These are phyloP conservation scores for Cylloceria caligata DNA, from an alignment of 2,888 invertebrate species.

Conservation along the genomic window DNA sequence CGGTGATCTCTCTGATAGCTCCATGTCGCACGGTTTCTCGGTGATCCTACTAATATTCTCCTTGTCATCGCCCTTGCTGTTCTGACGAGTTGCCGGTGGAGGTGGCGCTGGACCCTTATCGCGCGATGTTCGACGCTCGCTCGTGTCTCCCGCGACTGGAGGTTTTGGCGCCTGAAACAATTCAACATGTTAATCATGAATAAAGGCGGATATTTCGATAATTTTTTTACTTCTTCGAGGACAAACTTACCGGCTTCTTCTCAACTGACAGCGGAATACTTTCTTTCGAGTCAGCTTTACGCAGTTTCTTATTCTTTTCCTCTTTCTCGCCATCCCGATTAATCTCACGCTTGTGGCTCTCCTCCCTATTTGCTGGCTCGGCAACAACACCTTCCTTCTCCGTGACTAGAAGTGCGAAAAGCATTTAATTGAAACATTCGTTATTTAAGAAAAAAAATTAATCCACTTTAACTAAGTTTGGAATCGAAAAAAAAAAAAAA, in stretches of 20 bases:
- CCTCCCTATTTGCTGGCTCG: constrained; percentile 81
- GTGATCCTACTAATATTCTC: constrained; percentile 70
- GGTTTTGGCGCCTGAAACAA: constrained; percentile 89
- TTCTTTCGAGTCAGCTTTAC: constrained; percentile 83
- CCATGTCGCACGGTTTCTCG: constrained; percentile 69
- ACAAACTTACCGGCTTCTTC: constrained; percentile 81
- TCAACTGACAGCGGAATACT: constrained; percentile 80
- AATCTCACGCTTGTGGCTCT: constrained; percentile 83
- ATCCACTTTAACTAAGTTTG: no score
- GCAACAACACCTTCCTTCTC: constrained; percentile 83
- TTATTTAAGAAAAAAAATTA: not conserved
- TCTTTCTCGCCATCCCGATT: constrained; percentile 83
- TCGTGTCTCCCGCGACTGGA: constrained; percentile 82
- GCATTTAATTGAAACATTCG: not conserved
- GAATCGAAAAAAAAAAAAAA: no score
- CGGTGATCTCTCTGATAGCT: constrained; percentile 63
- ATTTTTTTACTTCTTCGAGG: not conserved
- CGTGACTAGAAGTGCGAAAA: constrained; percentile 79
- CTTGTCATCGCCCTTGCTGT: constrained; percentile 77
- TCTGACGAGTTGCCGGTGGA: constrained; percentile 84
- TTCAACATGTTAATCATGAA: constrained; percentile 5
- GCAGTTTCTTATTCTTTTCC: constrained; percentile 83
- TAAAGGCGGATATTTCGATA: constrained; percentile 17
- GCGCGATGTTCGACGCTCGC: constrained; percentile 86
- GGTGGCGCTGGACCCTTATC: constrained; percentile 94